Conservation (phyloP, 2,888 invertebrate genomes). For the Tortricodes alternella region DNA sequence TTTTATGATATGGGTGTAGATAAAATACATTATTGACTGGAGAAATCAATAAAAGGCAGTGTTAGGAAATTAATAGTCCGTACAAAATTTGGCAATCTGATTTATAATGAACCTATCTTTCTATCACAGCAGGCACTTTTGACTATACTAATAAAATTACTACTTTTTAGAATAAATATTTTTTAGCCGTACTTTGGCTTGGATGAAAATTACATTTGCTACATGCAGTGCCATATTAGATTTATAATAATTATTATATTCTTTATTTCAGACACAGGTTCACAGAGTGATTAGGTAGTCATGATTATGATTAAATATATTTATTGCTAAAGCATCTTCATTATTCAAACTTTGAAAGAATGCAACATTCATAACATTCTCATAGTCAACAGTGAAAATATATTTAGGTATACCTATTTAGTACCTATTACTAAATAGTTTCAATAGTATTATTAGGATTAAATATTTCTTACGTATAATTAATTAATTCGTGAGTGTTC, state of each 20-base stretch:
- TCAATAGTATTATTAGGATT: no score
- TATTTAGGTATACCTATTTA: conserved; percentile 1
- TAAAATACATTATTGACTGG: conserved; percentile 42
- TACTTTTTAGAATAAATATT: no score
- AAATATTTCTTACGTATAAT: no score
- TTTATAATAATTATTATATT: no score
- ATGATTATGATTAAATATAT: no score
- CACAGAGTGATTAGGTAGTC: no score
- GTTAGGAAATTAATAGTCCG: conserved; percentile 20
- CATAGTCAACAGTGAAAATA: conserved; percentile 18
- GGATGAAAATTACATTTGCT: background rate
- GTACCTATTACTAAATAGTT: background rate
- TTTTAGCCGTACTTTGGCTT: no score
- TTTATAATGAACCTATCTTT: conserved; percentile 23
- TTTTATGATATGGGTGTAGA: no score
- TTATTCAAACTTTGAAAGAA: background rate
- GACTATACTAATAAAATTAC: no score
- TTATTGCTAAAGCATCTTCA: background rate
- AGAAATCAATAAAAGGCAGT: conserved; percentile 33
- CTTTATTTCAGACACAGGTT: no score
- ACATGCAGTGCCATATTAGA: no score
- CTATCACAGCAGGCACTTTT: conserved; percentile 15
- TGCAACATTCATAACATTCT: conserved; percentile 15
- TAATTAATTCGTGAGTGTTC: no score
- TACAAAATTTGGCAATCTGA: conserved; percentile 48